Conservation (phyloP, 2,113 vertebrate species). For the Procavia capensis region DNA sequence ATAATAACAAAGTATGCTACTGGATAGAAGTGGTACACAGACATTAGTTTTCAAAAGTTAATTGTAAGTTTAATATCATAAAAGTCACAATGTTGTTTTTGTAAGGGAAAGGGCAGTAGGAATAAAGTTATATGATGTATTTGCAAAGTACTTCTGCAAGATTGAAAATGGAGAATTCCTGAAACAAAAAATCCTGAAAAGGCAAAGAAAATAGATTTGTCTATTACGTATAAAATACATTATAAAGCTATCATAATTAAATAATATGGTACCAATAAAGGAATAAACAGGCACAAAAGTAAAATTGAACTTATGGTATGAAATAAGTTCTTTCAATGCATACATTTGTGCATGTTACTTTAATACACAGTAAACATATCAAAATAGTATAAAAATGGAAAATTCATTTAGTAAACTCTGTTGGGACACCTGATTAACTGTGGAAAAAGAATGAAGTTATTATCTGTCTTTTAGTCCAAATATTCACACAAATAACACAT, state of each 20-base stretch:
- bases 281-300: not conserved
- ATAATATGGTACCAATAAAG: not conserved
- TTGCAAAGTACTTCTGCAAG: not conserved
- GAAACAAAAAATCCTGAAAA: not conserved
- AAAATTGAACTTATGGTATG: not conserved
- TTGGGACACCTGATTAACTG: not conserved
- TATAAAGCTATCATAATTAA: not conserved
- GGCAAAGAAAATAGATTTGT: not conserved
- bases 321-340: not conserved
- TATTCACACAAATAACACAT: too few species aligned
- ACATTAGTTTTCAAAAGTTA: not conserved
- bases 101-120: not conserved
- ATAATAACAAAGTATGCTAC: not conserved
- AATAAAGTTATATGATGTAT: not conserved
- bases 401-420: not conserved
- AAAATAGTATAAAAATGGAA: slow-evolving; percentile 11
- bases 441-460: not conserved
- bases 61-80: not conserved
- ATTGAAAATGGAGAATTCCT: not conserved
- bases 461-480: not conserved
- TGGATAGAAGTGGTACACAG: not conserved
- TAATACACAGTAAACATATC: not conserved
- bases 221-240: not conserved
- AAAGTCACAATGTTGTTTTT: not conserved
- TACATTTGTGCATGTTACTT: not conserved